phyloP scores from a whole-genome alignment of 2,113 vertebrate species.

The Passer montanus region DNA sequence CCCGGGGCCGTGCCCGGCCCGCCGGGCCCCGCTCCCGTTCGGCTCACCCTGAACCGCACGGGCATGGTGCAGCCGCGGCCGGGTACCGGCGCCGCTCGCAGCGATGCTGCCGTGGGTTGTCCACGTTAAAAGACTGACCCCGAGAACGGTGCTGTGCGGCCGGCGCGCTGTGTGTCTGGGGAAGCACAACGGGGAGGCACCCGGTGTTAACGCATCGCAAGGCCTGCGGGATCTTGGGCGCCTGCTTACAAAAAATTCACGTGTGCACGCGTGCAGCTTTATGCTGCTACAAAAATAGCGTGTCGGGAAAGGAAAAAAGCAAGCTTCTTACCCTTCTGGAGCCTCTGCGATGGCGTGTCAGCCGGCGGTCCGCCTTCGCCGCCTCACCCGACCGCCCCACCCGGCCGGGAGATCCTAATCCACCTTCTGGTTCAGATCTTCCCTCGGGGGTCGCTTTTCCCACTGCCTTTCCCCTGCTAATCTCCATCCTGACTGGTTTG shows the following conservation, averaged over 20 bases:
- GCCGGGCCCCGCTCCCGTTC: background rate
- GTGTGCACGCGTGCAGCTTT: background rate
- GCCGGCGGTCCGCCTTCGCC: background rate
- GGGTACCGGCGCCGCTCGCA: background rate
- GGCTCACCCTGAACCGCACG: background rate
- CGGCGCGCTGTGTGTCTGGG: background rate
- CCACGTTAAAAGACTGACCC: accelerated
- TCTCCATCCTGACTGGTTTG: background rate
- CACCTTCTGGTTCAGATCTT: background rate
- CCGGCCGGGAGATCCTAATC: background rate
- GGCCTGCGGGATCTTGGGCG: no score
- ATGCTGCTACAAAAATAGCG: accelerated
- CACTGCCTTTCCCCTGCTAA: background rate
- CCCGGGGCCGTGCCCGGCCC: background rate
- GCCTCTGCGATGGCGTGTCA: background rate
- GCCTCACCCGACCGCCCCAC: accelerated
- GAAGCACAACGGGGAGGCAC: accelerated
- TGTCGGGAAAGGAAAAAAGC: background rate
- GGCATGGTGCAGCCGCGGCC: background rate
- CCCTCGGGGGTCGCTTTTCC: background rate
- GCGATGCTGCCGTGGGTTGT: accelerated
- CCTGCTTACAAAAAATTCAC: background rate
- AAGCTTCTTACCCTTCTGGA: background rate
- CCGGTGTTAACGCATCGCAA: accelerated
- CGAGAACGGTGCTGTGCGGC: accelerated